Conservation (phyloP, 2,888 invertebrate genomes). For the Anoplius nigerrimus region DNA sequence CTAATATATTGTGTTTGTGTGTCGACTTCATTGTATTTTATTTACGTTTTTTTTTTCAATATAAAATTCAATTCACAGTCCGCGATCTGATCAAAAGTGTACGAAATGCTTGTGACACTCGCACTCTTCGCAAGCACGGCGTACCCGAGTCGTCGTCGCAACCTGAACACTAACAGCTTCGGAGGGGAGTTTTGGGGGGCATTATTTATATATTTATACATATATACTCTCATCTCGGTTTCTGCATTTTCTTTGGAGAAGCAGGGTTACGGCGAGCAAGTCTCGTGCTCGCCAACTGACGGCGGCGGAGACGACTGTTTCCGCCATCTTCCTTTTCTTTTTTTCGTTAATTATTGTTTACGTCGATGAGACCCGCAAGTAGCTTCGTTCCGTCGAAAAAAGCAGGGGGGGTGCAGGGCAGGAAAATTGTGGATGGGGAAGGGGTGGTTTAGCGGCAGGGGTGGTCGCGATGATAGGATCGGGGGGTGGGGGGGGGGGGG, state of each 20-base stretch:
- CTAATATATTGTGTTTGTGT: conserved; percentile 63
- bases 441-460: no score
- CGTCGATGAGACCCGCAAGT: conserved; percentile 44
- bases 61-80: conserved; percentile 71
- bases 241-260: conserved; percentile 30
- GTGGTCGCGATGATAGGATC: no score
- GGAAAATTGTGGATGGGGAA: no score
- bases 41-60: conserved; percentile 45
- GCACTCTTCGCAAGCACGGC: conserved; percentile 31
- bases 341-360: conserved; percentile 28
- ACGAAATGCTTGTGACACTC: conserved; percentile 6
- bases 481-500: no score
- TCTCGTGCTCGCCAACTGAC: conserved; percentile 50
- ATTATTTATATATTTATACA: conserved; percentile 14
- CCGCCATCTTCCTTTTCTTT: no score
- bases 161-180: conserved; percentile 72
- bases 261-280: conserved; percentile 35
- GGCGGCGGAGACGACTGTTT: conserved; percentile 51
- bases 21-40: conserved; percentile 48
- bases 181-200: conserved; percentile 18
- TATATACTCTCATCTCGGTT: conserved; percentile 1
- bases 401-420: background rate
- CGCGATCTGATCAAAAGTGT: conserved; percentile 53
- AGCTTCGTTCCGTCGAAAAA: conserved; percentile 37
- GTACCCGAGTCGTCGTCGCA: conserved; percentile 63